These are phyloP conservation scores for Ypsolopha scabrella DNA, from an alignment of 2,888 invertebrate genomes.

Conservation along the genomic window DNA sequence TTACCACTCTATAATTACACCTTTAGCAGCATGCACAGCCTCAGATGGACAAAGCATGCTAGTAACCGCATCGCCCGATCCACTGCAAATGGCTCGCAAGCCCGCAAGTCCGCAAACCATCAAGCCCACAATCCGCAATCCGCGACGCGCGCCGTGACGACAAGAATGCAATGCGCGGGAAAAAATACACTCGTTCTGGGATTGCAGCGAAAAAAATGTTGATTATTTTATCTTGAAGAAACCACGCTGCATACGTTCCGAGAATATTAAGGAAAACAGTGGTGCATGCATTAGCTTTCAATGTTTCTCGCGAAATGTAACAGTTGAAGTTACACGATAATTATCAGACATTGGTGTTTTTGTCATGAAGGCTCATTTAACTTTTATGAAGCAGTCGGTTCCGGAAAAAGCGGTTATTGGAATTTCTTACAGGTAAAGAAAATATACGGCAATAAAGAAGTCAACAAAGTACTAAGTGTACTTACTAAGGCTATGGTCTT, in stretches of 20 bases:
- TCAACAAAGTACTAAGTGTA: too few relatives aligned
- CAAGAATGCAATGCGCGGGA: slow-evolving; percentile 25
- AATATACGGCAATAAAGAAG: too few relatives aligned
- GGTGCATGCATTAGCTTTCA: slow-evolving; percentile 18
- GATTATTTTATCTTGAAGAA: slow-evolving; percentile 19
- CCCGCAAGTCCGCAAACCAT: too few relatives aligned
- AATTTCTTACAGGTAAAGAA: too few relatives aligned
- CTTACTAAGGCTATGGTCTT: too few relatives aligned
- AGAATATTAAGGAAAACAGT: slow-evolving; percentile 27
- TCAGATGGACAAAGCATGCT: slow-evolving; percentile 46
- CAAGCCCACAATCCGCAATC: too few relatives aligned
- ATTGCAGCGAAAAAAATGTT: slow-evolving; percentile 18
- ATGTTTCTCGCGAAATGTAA: background rate
- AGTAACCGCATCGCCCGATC: slow-evolving; percentile 19
- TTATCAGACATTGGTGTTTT: background rate
- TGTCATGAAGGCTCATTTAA: background rate
- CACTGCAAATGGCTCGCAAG: slow-evolving; percentile 16
- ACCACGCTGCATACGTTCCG: slow-evolving; percentile 20
- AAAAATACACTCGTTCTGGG: slow-evolving; percentile 25
- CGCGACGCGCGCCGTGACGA: too few relatives aligned
- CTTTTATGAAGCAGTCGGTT: background rate
- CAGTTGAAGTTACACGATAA: background rate
- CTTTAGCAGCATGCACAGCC: slow-evolving; percentile 36
- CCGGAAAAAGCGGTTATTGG: too few relatives aligned
- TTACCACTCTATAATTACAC: slow-evolving; percentile 35